Percentiles rank a stretch among this genome's conserved stretches.
Conservation (phyloP, 2,888 invertebrate genomes). For the Tenthredo notha region DNA sequence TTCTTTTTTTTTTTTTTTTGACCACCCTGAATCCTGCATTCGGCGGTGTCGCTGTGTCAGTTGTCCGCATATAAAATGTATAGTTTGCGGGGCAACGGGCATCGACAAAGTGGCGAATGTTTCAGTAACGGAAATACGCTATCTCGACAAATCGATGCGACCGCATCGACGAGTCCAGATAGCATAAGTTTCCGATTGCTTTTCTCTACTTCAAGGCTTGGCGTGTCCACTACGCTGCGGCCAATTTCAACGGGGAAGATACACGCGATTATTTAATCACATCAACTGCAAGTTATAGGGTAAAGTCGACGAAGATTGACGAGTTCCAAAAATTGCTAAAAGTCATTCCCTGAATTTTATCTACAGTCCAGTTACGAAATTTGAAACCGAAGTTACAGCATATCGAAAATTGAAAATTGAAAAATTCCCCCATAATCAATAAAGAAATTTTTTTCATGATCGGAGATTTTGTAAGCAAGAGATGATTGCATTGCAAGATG, state of each 20-base stretch:
- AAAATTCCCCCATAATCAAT: too few relatives aligned
- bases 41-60: conserved; percentile 36
- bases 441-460: background rate
- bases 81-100: conserved; percentile 6
- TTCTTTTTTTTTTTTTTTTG: conserved; percentile 10
- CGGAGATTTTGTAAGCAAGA: background rate
- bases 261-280: background rate
- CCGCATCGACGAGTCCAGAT: conserved; percentile 18
- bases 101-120: conserved; percentile 42
- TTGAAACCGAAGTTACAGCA: too few relatives aligned
- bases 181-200: conserved; percentile 45
- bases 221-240: conserved; percentile 28
- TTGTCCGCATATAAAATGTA: background rate
- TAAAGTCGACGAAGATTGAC: conserved; percentile 10
- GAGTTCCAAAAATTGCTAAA: background rate
- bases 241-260: conserved; percentile 5
- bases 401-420: too few relatives aligned
- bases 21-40: conserved; percentile 11
- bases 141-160: conserved; percentile 12
- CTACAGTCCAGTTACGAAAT: too few relatives aligned
- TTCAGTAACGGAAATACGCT: conserved; percentile 42
- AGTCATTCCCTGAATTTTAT: background rate
- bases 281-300: background rate
- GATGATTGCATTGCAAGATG: background rate
- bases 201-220: conserved; percentile 34